Evolutionary conservation across 1,140 invertebrate species (phyloP), one percentile per base, ranked within the genome.

Genomic region (Macrobrachium nipponense): DNA sequence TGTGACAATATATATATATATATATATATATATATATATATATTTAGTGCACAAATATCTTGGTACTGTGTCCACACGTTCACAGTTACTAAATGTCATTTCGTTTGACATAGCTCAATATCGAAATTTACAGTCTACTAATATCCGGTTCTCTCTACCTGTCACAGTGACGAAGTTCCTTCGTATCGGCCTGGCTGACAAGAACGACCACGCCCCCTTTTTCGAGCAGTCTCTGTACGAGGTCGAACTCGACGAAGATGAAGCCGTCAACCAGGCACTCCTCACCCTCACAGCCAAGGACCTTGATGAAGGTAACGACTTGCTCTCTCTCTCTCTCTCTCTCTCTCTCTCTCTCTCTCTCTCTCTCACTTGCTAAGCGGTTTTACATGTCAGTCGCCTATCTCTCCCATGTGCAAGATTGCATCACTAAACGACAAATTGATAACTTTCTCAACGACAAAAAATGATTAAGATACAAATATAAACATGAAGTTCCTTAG

Each of bases 261-360:
- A 98, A 91, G 97, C 98, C 91, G 98, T 98, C 89, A 97, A 98
- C 90, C 96, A 98, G 90, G 97, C 97, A 20, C 97, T 99, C 17
- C 96, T 98, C 90, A 98, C 97, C 64, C 97, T 99, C 92, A 98
- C 97, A 91, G 98, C 98, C 93, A 98, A 98, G 93, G 97, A 99
- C 94, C 95, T 97, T 93, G 98, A 99, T 93, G 97, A 98, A 94
- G 98, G 97, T 98, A 36, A 36, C 27, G 27, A n/a, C n/a, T n/a
- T n/a, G n/a, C n/a, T 2, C 27, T 1, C 27, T 36, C 27, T 70
- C 51, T 66, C 62, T 12, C 15, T 66, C 0, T 11, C 62, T 2
- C 27, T 1, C 27, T 36, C 27, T 70, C 51, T 66, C 62, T 12
- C 15, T 2, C 27, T 1, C 27, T 36, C 27, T 70, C 51, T 66